phyloP scores from a whole-genome alignment of 2,113 vertebrate genomes.

The Varanus komodoensis region DNA sequence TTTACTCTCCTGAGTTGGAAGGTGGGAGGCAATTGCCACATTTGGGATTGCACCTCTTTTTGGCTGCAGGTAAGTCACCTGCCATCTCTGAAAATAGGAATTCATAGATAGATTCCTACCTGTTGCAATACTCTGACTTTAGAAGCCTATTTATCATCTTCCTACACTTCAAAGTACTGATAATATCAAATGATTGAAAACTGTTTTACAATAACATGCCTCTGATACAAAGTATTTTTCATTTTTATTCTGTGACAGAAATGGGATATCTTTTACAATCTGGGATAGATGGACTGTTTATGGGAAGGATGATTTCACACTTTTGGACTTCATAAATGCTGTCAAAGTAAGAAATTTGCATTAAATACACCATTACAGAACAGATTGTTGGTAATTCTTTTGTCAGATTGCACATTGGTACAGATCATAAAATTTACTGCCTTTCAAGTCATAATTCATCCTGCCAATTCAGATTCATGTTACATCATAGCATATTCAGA shows the following conservation, averaged over 20 bases:
- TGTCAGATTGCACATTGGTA: not conserved
- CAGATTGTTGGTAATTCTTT: not conserved
- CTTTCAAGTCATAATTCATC: not conserved
- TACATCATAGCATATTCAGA: too few species aligned
- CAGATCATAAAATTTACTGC: not conserved
- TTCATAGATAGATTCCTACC: not conserved
- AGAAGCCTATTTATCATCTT: not conserved
- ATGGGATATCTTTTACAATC: conserved; percentile 94
- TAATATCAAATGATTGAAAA: accelerated
- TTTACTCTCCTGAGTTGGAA: not conserved
- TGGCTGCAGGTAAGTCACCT: not conserved
- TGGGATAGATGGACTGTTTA: conserved; percentile 96
- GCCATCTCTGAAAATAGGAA: not conserved
- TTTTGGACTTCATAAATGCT: conserved; percentile 94
- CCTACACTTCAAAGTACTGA: not conserved
- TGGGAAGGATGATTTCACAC: conserved; percentile 95
- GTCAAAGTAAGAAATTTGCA: conserved; percentile 85
- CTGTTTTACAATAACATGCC: not conserved
- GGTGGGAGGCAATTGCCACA: not conserved
- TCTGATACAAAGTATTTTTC: conserved; percentile 40
- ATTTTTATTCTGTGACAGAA: conserved; percentile 79
- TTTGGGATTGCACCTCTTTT: not conserved
- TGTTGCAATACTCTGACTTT: not conserved
- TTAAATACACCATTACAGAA: not conserved
- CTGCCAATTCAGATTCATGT: not conserved